Base-by-base conservation (phyloP, 2,888 invertebrate species). In the Acanthococcus lagerstroemiae region DNA sequence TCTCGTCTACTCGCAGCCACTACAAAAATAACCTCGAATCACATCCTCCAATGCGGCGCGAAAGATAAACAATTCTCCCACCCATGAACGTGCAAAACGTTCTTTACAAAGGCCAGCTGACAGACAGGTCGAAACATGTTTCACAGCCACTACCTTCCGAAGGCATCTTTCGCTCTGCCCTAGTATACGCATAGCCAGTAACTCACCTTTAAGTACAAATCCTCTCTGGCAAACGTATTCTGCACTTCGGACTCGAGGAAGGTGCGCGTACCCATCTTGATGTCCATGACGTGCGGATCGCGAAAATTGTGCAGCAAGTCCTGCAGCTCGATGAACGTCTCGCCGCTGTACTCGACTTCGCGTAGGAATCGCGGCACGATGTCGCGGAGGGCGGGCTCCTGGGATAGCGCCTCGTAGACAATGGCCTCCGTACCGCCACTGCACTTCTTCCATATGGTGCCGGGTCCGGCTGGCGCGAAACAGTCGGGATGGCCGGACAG, bases 261-360 rank as follows among this genome's bases (percentile, higher is more conserved):
- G 21, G 96, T 97, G 73, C 95, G 83, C 2, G 89, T 90, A 50
- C 97, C 97, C 84, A 97, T 90, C 80, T 97, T 97, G 68, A 97
- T 88, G 77, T 97, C 97, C 86, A 97, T 95, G 0, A 97, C 93
- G 74, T 88, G 87, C 0, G 95, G 95, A 77, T 95, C 90, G 73
- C 82, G 81, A 78, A 95, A 96, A 67, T 90, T 90, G 72, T 90
- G 87, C 24, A 95, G 79, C 21, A 97, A 81, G 77, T 97, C 95
- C 78, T 96, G 94, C 69, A 97, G 84, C 77, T 96, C 95, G 73
- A 97, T 94, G 78, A 94, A 97, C 70, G 83, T 82, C 73, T 89
- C 87, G 44, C 85, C 86, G 67, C 82, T 82, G 75, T 88, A 87
- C 71, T 87, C 85, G 52, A 87, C 85, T 74, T 92, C 87, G 55